Conservation (phyloP, 92 coral and sea anemone genomes). For the Hydrozoanthus gracilis region DNA sequence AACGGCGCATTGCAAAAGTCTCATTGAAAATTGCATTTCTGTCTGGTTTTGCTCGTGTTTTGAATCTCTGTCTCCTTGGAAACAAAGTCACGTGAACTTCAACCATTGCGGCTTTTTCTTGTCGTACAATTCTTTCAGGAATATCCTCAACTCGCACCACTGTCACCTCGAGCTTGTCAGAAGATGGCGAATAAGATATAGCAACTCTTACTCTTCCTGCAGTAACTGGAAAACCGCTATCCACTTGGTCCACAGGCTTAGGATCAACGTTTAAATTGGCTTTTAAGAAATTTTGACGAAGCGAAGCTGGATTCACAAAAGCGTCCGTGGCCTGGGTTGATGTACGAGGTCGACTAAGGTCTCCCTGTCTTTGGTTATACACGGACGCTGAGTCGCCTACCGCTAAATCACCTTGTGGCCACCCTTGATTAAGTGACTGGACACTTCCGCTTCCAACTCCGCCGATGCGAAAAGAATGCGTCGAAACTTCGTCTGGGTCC, state of each 20-base stretch:
- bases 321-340: constrained; percentile 5
- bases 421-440: constrained; percentile 17
- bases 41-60: constrained; percentile 39
- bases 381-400: constrained; percentile 40
- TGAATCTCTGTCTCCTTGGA: constrained; percentile 41
- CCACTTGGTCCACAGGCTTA: constrained; percentile 24
- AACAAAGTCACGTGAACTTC: constrained; percentile 41
- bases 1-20: constrained; percentile 39
- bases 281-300: neutral
- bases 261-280: neutral
- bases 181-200: constrained; percentile 32
- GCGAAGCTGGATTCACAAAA: neutral
- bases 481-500: neutral
- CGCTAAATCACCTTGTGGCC: constrained; percentile 35
- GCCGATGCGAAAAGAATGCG: constrained; percentile 16
- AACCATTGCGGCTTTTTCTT: constrained; percentile 38
- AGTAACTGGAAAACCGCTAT: constrained; percentile 26
- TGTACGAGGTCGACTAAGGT: neutral
- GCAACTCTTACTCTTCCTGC: constrained; percentile 42
- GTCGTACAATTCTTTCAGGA: constrained; percentile 17
- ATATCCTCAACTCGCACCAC: constrained; percentile 40
- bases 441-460: constrained; percentile 34
- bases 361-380: constrained; percentile 8
- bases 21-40: constrained; percentile 41
- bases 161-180: constrained; percentile 42